These are phyloP conservation scores for Drosophila aff. DNA, from an alignment of 1,140 invertebrate species.

Conservation along the genomic window DNA sequence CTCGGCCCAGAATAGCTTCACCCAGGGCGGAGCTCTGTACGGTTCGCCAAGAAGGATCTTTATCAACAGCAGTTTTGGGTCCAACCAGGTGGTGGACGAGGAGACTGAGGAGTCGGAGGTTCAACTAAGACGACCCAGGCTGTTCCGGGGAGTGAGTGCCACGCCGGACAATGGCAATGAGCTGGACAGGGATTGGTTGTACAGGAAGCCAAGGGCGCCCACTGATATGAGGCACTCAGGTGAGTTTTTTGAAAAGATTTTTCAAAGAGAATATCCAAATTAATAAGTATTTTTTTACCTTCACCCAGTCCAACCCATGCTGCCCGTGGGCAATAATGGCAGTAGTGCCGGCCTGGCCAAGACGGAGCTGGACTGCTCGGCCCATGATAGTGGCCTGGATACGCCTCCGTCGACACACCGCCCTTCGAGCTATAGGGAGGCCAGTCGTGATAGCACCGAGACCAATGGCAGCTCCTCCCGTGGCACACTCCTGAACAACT, in stretches of 20 bases:
- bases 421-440: slow-evolving; percentile 81
- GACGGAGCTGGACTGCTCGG: slow-evolving; percentile 78
- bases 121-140: slow-evolving; percentile 70
- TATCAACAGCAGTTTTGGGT: slow-evolving; percentile 79
- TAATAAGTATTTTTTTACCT: not conserved
- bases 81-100: slow-evolving; percentile 83
- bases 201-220: slow-evolving; percentile 80
- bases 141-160: slow-evolving; percentile 69
- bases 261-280: not conserved
- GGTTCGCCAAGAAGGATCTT: slow-evolving; percentile 79
- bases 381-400: slow-evolving; percentile 83
- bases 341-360: slow-evolving; percentile 57
- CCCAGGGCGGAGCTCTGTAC: slow-evolving; percentile 62
- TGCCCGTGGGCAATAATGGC: slow-evolving; percentile 64
- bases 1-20: slow-evolving; percentile 79
- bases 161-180: slow-evolving; percentile 82
- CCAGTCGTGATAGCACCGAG: slow-evolving; percentile 77
- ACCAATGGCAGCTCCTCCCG: slow-evolving; percentile 79
- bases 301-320: slow-evolving; percentile 77
- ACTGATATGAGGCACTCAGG: slow-evolving; percentile 84
- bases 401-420: slow-evolving; percentile 83
- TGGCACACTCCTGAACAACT: slow-evolving; percentile 77
- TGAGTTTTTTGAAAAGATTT: slow-evolving; percentile 32
- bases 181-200: slow-evolving; percentile 82
- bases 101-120: slow-evolving; percentile 82